Conservation (phyloP, 2,888 invertebrate species). For the Pristionchus arcanus region DNA sequence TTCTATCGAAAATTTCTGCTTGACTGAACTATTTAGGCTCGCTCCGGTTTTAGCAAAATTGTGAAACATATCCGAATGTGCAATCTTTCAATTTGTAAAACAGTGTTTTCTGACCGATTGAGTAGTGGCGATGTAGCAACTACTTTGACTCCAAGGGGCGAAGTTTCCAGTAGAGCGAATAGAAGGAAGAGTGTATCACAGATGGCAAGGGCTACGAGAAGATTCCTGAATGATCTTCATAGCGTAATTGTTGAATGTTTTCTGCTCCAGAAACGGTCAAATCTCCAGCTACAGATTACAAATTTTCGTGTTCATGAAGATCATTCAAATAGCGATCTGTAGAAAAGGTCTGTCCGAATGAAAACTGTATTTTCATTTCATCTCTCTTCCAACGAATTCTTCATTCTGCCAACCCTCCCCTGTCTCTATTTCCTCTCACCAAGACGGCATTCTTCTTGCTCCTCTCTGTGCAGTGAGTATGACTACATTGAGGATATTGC, state of each 20-base stretch:
- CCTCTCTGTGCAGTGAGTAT: constrained; percentile 74
- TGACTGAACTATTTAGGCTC: background rate
- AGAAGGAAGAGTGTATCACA: constrained; percentile 77
- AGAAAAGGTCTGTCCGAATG: too few species aligned
- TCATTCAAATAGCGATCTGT: too few species aligned
- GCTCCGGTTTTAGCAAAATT: background rate
- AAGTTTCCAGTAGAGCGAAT: constrained; percentile 75
- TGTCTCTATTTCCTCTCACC: constrained; percentile 65
- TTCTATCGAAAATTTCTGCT: background rate
- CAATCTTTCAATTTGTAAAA: too few species aligned
- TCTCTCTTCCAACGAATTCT: background rate
- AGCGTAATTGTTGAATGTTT: too few species aligned
- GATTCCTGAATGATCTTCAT: constrained; percentile 67
- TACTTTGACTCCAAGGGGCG: constrained; percentile 67
- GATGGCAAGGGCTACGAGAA: constrained; percentile 76
- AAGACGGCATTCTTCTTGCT: constrained; percentile 77
- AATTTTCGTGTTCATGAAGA: too few species aligned
- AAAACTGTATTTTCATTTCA: too few species aligned
- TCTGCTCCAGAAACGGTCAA: too few species aligned
- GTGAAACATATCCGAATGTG: background rate
- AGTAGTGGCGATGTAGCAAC: constrained; percentile 67
- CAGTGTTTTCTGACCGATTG: constrained; percentile 59
- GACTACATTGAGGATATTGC: constrained; percentile 76
- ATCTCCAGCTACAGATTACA: too few species aligned
- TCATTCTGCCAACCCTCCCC: background rate